Evolutionary conservation across 53 echinoderm and acorn worm genomes (phyloP).

Genomic region (Echinarachnius parma): DNA sequence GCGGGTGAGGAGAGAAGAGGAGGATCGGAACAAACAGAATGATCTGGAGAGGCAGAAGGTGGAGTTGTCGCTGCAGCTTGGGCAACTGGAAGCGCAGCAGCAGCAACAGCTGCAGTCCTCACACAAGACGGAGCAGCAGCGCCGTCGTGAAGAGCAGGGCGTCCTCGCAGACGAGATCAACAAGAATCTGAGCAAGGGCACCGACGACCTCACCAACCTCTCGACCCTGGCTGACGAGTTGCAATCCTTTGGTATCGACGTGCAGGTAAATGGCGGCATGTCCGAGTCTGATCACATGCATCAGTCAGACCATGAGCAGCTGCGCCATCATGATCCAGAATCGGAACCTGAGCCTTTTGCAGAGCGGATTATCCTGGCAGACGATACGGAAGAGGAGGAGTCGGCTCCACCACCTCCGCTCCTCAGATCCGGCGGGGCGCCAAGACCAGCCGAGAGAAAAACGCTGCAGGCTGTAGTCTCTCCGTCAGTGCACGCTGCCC

Average conservation of each 20-base stretch:
- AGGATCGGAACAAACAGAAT: constrained; percentile 45
- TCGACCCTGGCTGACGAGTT: constrained; percentile 23
- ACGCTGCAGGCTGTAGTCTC: constrained; percentile 30
- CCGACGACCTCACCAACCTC: constrained; percentile 30
- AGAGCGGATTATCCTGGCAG: not conserved
- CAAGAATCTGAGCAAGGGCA: constrained; percentile 5
- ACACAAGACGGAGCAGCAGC: constrained; percentile 16
- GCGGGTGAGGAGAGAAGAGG: constrained; percentile 59
- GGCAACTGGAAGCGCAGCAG: constrained; percentile 16
- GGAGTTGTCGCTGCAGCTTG: constrained; percentile 7
- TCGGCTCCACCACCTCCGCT: constrained; percentile 49
- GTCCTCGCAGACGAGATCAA: constrained; percentile 13
- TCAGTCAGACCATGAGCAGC: not conserved
- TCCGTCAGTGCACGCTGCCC: constrained; percentile 10
- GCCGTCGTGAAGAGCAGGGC: constrained; percentile 22
- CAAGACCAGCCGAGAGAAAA: constrained; percentile 15
- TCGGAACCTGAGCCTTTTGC: constrained; percentile 24
- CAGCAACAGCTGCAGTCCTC: constrained; percentile 4
- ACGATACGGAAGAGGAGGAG: constrained; percentile 38
- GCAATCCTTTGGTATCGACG: not conserved
- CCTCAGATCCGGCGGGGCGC: constrained; percentile 15
- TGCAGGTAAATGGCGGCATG: constrained; percentile 10
- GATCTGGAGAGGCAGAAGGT: constrained; percentile 7
- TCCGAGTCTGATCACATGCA: no score
- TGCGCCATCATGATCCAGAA: no score